These are phyloP conservation scores for Maccullochella peelii DNA, from an alignment of 2,113 vertebrate genomes.

Conservation along the genomic window DNA sequence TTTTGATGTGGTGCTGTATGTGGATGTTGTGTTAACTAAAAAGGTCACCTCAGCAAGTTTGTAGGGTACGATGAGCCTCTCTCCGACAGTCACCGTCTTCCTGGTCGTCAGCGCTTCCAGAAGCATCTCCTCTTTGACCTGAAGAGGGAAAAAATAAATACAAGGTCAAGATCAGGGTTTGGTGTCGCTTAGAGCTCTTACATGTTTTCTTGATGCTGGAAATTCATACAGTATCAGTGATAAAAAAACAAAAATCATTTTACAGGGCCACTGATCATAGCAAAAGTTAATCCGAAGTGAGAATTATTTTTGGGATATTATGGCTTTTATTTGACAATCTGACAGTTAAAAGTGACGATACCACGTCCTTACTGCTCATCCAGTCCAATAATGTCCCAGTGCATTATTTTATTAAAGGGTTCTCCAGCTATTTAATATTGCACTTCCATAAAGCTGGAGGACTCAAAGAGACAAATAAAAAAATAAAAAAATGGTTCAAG, in stretches of 20 bases:
- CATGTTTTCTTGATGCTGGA: too few species aligned
- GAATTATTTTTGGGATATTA: background rate
- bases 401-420: background rate
- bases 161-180: background rate
- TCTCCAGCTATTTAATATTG: background rate
- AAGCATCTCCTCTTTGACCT: constrained; percentile 99
- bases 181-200: background rate
- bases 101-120: constrained; percentile 96
- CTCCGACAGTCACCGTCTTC: constrained; percentile 97
- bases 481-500: background rate
- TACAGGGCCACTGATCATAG: background rate
- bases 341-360: background rate
- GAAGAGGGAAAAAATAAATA: constrained; percentile 20
- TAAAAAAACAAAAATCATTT: background rate
- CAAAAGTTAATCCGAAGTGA: background rate
- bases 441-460: background rate
- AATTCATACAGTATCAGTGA: background rate
- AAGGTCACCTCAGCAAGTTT: constrained; percentile 92
- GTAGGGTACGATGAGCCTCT: constrained; percentile 96
- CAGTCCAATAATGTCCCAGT: background rate
- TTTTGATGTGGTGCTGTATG: background rate
- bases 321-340: background rate
- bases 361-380: too few species aligned
- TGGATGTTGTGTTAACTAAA: background rate
- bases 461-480: background rate